phyloP scores from a whole-genome alignment of 2,888 invertebrate species.

The Lissonota sp. region DNA sequence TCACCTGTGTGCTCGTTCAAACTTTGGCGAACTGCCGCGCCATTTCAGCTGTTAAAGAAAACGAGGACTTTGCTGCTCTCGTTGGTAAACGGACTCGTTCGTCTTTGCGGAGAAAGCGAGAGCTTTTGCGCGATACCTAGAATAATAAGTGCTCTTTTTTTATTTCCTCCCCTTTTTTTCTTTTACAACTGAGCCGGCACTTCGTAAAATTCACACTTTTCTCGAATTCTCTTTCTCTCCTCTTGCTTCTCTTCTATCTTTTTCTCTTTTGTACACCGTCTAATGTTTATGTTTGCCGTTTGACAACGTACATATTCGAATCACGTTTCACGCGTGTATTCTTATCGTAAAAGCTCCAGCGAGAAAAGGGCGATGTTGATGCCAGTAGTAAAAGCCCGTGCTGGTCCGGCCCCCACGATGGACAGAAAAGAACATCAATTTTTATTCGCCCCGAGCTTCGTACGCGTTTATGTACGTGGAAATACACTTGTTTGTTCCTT shows the following conservation, averaged over 20 bases:
- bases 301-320: constrained; percentile 63
- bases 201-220: constrained; percentile 65
- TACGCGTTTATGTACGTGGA: not conserved
- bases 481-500: constrained; percentile 17
- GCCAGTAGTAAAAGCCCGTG: constrained; percentile 46
- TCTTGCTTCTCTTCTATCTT: constrained; percentile 19
- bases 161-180: constrained; percentile 51
- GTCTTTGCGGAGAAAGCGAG: constrained; percentile 1
- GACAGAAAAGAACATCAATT: not conserved
- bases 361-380: not conserved
- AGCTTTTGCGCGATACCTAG: constrained; percentile 54
- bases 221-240: not conserved
- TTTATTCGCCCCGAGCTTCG: not conserved
- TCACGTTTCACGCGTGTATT: constrained; percentile 66
- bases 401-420: constrained; percentile 22
- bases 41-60: not conserved
- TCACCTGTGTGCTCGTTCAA: not conserved
- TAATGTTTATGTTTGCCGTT: not conserved
- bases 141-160: constrained; percentile 60
- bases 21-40: not conserved
- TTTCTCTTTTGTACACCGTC: not conserved
- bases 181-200: constrained; percentile 63
- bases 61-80: not conserved
- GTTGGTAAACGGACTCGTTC: not conserved
- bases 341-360: constrained; percentile 60